Percentiles rank a stretch among this genome's conserved stretches.
Evolutionary conservation across 2,113 vertebrate species (phyloP).

Genomic region (Pimephales promelas): DNA sequence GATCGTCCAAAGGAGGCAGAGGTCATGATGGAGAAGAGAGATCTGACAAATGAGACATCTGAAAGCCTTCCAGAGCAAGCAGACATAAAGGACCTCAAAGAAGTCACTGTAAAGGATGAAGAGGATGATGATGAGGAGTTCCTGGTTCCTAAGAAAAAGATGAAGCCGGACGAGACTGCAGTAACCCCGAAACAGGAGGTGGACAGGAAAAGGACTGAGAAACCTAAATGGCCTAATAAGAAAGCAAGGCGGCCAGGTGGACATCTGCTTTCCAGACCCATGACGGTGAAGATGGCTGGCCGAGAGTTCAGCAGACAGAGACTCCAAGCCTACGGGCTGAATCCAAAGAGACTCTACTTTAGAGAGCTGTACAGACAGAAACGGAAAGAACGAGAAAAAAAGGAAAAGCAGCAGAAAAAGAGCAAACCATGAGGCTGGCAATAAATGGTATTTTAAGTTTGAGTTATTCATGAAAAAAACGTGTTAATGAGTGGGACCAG

Average conservation of each 20-base stretch:
- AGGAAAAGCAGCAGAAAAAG: conserved; percentile 60
- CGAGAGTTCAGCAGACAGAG: conserved; percentile 82
- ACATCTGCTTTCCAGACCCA: conserved; percentile 60
- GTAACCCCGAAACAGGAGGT: background rate
- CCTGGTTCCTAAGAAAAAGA: conserved; percentile 70
- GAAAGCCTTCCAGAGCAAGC: conserved; percentile 25
- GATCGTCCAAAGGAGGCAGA: conserved; percentile 62
- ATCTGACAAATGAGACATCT: conserved; percentile 52
- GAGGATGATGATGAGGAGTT: conserved; percentile 64
- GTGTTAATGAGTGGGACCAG: background rate
- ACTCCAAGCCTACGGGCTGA: conserved; percentile 86
- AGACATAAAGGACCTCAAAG: conserved; percentile 10
- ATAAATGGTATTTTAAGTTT: conserved; percentile 4
- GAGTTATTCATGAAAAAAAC: background rate
- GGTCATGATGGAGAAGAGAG: conserved; percentile 65
- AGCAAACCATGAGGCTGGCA: conserved; percentile 53
- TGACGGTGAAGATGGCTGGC: conserved; percentile 76
- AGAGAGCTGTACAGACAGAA: conserved; percentile 77
- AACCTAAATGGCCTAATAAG: conserved; percentile 62
- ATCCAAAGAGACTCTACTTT: conserved; percentile 84
- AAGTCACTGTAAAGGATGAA: conserved; percentile 20
- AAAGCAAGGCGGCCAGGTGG: conserved; percentile 60
- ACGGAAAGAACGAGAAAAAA: conserved; percentile 67
- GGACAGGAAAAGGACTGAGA: conserved; percentile 50
- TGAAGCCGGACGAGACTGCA: conserved; percentile 48